Percentiles rank a stretch among this genome's conserved stretches.
Conservation (phyloP, 2,888 invertebrate species). For the Tenthredo distinguenda region DNA sequence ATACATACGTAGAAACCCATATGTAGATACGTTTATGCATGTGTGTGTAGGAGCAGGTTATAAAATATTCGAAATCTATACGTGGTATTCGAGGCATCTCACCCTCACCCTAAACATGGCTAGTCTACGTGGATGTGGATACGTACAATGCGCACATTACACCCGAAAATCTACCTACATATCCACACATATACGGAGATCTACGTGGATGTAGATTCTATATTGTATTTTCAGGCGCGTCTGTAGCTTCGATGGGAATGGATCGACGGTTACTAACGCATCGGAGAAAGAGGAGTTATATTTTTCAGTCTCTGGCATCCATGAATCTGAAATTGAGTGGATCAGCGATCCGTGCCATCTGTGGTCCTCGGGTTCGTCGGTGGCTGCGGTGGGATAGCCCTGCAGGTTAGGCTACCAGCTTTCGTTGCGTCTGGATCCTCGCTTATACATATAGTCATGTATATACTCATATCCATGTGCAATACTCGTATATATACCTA, state of each 20-base stretch:
- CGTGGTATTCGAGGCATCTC: conserved; percentile 57
- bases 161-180: background rate
- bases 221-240: conserved; percentile 67
- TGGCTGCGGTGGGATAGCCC: conserved; percentile 30
- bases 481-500: background rate
- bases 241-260: conserved; percentile 46
- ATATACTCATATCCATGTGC: background rate
- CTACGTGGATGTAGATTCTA: background rate
- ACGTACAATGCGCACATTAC: background rate
- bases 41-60: background rate
- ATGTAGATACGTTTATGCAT: background rate
- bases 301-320: conserved; percentile 68
- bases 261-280: conserved; percentile 26
- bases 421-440: background rate
- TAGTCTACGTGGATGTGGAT: background rate
- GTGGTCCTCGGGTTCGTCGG: conserved; percentile 34
- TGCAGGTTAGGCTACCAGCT: background rate
- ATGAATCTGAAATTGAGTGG: conserved; percentile 70
- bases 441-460: background rate
- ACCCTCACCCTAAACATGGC: conserved; percentile 5
- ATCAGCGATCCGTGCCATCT: conserved; percentile 67
- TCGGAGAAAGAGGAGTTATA: conserved; percentile 58
- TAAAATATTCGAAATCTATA: conserved; percentile 68
- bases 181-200: too few species aligned
- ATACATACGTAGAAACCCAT: background rate